Evolutionary conservation across 2,797 vertebrate species (phyloP).

Genomic region (Nothura maculosa): DNA sequence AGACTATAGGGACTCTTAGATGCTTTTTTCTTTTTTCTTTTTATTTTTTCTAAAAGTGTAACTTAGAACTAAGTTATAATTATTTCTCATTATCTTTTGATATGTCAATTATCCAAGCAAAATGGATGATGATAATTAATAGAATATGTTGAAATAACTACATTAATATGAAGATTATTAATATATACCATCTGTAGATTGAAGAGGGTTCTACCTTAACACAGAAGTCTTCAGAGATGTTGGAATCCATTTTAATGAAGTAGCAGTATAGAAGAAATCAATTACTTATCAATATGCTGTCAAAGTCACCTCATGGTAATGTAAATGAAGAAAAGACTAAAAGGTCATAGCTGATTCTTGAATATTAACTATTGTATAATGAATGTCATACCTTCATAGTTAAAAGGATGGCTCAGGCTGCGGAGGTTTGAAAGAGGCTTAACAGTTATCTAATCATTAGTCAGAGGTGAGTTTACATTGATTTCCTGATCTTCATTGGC

Average conservation of each 20-base stretch:
- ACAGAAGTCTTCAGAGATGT: neutral
- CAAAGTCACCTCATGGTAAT: constrained; percentile 33
- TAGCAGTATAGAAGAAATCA: neutral
- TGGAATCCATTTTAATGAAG: constrained; percentile 14
- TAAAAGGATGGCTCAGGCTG: neutral
- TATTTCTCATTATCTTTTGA: neutral
- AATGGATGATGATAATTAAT: neutral
- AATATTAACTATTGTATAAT: neutral
- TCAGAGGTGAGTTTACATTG: constrained; percentile 40
- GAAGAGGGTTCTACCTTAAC: constrained; percentile 30
- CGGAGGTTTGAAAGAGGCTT: constrained; percentile 44
- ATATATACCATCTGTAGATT: neutral
- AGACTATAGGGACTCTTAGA: neutral
- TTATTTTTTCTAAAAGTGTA: neutral
- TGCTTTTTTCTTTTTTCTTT: too few relatives aligned
- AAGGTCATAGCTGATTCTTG: constrained; percentile 42
- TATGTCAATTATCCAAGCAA: neutral
- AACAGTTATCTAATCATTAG: constrained; percentile 53
- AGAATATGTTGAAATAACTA: neutral
- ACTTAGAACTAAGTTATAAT: constrained; percentile 7
- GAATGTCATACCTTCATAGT: constrained; percentile 23
- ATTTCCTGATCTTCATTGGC: constrained; percentile 42
- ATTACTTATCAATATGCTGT: constrained; percentile 2
- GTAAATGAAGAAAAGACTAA: constrained; percentile 19
- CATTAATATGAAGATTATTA: neutral